Percentiles rank a stretch among this genome's conserved stretches.
phyloP scores from a whole-genome alignment of 2,113 vertebrate genomes.

The Xiphias gladius region DNA sequence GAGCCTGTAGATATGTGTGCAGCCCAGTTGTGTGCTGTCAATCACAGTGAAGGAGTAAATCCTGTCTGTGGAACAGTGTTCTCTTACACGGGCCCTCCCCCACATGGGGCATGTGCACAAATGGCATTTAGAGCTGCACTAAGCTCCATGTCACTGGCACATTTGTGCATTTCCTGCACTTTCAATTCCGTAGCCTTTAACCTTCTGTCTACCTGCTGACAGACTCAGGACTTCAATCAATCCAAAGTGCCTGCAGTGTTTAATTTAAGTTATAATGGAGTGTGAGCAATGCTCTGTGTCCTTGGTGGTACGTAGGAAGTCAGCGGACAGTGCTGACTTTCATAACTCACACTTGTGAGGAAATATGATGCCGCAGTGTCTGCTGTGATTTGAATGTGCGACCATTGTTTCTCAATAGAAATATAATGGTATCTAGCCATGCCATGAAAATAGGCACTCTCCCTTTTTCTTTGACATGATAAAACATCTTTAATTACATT shows the following conservation, averaged over 20 bases:
- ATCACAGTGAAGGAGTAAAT: slow-evolving; percentile 59
- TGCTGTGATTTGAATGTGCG: slow-evolving; percentile 28
- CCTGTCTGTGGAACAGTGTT: slow-evolving; percentile 62
- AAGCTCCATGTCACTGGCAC: slow-evolving; percentile 57
- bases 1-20: slow-evolving; percentile 6
- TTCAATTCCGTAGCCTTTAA: slow-evolving; percentile 43
- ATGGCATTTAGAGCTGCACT: slow-evolving; percentile 52
- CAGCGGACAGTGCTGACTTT: slow-evolving; percentile 24
- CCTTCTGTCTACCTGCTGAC: slow-evolving; percentile 39
- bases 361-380: slow-evolving; percentile 34
- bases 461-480: neutral
- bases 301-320: slow-evolving; percentile 45
- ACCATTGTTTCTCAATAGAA: slow-evolving; percentile 24
- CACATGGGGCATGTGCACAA: slow-evolving; percentile 63
- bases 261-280: slow-evolving; percentile 47
- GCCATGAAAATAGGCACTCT: neutral
- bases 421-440: neutral
- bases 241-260: slow-evolving; percentile 29
- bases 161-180: slow-evolving; percentile 59
- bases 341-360: slow-evolving; percentile 39
- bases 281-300: slow-evolving; percentile 38
- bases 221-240: slow-evolving; percentile 38
- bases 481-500: neutral
- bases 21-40: slow-evolving; percentile 70
- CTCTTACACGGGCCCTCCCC: slow-evolving; percentile 57